A percentile compares a stretch with the other conserved stretches of the same genome.
phyloP scores from a whole-genome alignment of 2,888 invertebrate species.

The Dione juno region DNA sequence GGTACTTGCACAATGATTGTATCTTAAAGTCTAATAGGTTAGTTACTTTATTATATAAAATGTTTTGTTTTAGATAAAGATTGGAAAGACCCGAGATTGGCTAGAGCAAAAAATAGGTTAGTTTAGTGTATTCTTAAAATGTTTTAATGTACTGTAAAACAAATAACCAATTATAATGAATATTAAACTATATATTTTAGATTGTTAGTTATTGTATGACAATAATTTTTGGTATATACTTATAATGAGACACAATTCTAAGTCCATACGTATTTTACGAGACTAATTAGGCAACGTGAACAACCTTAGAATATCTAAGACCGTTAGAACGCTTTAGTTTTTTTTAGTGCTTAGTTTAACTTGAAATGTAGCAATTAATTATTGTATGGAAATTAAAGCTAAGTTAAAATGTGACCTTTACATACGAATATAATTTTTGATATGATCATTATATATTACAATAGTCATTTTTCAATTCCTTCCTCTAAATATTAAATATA shows the following conservation, averaged over 20 bases:
- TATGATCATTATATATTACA: too few species aligned
- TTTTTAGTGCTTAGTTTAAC: conserved; percentile 77
- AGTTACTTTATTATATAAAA: conserved; percentile 24
- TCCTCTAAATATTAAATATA: too few species aligned
- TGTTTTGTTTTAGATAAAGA: conserved; percentile 4
- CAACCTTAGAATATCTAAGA: conserved; percentile 43
- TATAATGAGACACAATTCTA: background rate
- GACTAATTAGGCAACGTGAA: conserved; percentile 46
- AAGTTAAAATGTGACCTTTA: conserved; percentile 34
- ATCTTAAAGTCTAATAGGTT: conserved; percentile 33
- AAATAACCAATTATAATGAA: too few species aligned
- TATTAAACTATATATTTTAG: too few species aligned
- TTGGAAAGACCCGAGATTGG: background rate
- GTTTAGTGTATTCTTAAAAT: too few species aligned
- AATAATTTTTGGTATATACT: background rate
- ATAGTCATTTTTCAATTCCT: too few species aligned
- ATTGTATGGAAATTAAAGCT: conserved; percentile 78
- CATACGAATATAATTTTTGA: conserved; percentile 31
- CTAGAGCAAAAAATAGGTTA: background rate
- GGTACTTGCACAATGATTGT: conserved; percentile 40
- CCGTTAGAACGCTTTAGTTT: conserved; percentile 49
- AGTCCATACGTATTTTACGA: conserved; percentile 33
- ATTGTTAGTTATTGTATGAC: too few species aligned
- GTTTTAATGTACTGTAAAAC: too few species aligned
- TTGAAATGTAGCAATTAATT: conserved; percentile 70